Conservation (phyloP, 2,797 vertebrate species). For the Nothura maculosa region DNA sequence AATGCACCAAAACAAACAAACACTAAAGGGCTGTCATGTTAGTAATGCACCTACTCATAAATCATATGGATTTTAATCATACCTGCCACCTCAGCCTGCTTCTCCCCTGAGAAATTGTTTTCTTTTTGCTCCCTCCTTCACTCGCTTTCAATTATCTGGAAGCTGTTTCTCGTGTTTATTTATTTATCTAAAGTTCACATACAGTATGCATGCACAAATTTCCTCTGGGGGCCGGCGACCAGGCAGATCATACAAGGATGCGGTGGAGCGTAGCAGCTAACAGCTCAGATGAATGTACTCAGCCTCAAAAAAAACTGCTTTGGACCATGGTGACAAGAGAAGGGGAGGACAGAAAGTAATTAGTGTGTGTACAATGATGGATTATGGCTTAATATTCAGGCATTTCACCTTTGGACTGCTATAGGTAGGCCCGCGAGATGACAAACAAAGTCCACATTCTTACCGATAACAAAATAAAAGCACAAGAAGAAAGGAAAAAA, state of each 20-base stretch:
- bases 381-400: constrained; percentile 84
- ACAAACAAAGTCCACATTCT: constrained; percentile 67
- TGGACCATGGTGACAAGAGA: constrained; percentile 78
- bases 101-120: constrained; percentile 87
- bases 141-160: constrained; percentile 94
- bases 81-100: constrained; percentile 85
- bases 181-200: constrained; percentile 95
- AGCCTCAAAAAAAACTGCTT: constrained; percentile 74
- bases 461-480: constrained; percentile 15
- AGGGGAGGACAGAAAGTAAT: constrained; percentile 84
- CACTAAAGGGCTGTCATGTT: constrained; percentile 84
- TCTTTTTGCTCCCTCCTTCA: constrained; percentile 84
- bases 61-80: constrained; percentile 95
- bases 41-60: constrained; percentile 91
- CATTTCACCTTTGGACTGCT: constrained; percentile 80
- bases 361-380: constrained; percentile 83
- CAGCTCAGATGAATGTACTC: constrained; percentile 84
- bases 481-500: rapidly evolving
- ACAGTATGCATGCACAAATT: constrained; percentile 89
- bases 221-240: constrained; percentile 85
- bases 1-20: constrained; percentile 78
- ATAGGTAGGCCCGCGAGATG: constrained; percentile 70
- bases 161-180: constrained; percentile 91
- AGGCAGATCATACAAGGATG: constrained; percentile 82
- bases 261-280: constrained; percentile 85